A percentile compares a stretch with the other conserved stretches of the same genome.
Evolutionary conservation across 2,113 vertebrate genomes (phyloP).

Genomic region (Potamarius usumacintae): DNA sequence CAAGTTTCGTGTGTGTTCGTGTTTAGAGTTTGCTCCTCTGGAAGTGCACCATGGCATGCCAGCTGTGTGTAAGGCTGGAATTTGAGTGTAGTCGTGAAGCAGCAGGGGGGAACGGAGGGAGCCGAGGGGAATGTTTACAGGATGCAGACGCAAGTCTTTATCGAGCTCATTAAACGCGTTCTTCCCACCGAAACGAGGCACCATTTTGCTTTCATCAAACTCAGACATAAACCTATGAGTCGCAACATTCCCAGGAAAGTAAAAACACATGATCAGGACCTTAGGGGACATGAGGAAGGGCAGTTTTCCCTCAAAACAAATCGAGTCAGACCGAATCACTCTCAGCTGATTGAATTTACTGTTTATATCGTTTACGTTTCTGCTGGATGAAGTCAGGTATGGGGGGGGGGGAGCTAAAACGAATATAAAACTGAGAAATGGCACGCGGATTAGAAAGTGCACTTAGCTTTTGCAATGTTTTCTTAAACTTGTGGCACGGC

Average conservation of each 20-base stretch:
- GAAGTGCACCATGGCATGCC: conserved; percentile 55
- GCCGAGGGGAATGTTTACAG: conserved; percentile 61
- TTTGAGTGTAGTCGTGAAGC: conserved; percentile 68
- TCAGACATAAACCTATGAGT: not conserved
- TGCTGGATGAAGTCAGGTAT: not conserved
- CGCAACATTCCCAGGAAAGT: conserved; percentile 5
- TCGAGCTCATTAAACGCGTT: conserved; percentile 45
- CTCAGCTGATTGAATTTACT: too few species aligned
- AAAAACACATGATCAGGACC: not conserved
- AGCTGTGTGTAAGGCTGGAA: conserved; percentile 62
- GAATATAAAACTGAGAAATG: not conserved
- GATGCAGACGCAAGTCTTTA: conserved; percentile 50
- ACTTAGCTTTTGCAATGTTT: not conserved
- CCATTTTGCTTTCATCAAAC: conserved; percentile 35
- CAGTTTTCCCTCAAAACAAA: not conserved
- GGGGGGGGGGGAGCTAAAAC: not conserved
- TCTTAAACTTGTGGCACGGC: not conserved
- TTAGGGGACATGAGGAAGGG: not conserved
- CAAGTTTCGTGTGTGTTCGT: conserved; percentile 19
- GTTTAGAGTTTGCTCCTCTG: conserved; percentile 9
- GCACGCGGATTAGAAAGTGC: not conserved
- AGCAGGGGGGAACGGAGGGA: conserved; percentile 58
- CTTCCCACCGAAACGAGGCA: conserved; percentile 40
- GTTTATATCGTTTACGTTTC: too few species aligned
- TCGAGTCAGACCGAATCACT: not conserved